A percentile compares a stretch with the other conserved stretches of the same genome.
phyloP scores from a whole-genome alignment of 2,113 vertebrate genomes.

The Ameiurus melas region DNA sequence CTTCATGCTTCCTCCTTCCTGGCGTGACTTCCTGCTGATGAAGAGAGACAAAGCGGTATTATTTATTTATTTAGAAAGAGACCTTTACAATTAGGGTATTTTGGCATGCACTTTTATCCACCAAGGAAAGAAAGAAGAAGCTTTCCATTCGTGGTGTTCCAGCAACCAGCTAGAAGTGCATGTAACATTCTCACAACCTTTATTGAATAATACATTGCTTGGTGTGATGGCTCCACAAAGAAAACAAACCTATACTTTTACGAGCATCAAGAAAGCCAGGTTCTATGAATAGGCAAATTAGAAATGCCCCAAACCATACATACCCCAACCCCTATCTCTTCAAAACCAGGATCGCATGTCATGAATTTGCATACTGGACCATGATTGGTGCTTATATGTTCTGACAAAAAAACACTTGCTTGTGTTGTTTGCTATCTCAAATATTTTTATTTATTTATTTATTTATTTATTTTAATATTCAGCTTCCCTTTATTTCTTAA shows the following conservation, averaged over 20 bases:
- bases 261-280: not conserved
- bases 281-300: not conserved
- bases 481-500: not conserved
- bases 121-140: not conserved
- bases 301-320: not conserved
- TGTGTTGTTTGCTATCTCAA: not conserved
- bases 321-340: not conserved
- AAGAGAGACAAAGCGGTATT: not conserved
- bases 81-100: not conserved
- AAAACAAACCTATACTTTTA: not conserved
- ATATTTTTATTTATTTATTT: not conserved
- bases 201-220: not conserved
- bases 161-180: not conserved
- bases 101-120: not conserved
- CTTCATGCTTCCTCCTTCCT: conserved; percentile 60
- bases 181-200: not conserved
- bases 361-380: not conserved
- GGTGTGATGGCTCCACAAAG: not conserved
- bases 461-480: not conserved
- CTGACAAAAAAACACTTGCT: not conserved
- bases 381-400: not conserved
- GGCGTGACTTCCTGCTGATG: conserved; percentile 68
- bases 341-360: not conserved
- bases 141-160: not conserved
- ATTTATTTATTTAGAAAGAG: not conserved